Evolutionary conservation across 1,140 invertebrate genomes (phyloP), one percentile per base, ranked within the genome.

Genomic region (Antheraea pernyi): DNA sequence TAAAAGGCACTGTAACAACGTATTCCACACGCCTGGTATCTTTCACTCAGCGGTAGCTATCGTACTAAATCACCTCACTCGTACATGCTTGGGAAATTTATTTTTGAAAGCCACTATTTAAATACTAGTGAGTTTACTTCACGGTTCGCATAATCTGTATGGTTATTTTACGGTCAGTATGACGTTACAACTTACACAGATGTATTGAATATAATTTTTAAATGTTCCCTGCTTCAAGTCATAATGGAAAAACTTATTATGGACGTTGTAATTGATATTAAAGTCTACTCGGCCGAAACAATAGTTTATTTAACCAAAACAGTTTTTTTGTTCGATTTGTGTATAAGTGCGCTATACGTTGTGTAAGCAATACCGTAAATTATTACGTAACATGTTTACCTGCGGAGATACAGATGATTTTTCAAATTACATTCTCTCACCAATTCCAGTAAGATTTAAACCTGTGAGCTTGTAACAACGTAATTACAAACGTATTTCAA

Each of bases 11-110:
- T 39, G 63, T 53, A 53, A 53, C 46, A 53, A 53, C 66, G 73
- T 69, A 67, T 71, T 73, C 72, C 74, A 70, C 67, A 58, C 78
- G 79, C 71, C 83, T 84, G 86, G 77, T 79, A 77, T 83, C 73
- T 79, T 76, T 88, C 84, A 88, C 82, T 88, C 84, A 71, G 68
- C 81, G 69, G 71, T 70, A 76, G 76, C 80, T 78, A 80, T 80
- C 71, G 74, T 77, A 73, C 74, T 86, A 86, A 88, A 88, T 86
- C 83, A 84, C 80, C 65, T 53, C 11, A 65, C 63, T 36, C 61
- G 74, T 80, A 81, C 76, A 73, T 74, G 73, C 74, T 39, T 18
- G 30, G 19, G 19, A 69, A 70, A 74, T 73, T 74, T 78, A 78
- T 78, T 78, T 78, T 78, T 75, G 65, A 72, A 78, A 73, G 59